These are phyloP conservation scores for Griposia aprilina DNA, from an alignment of 2,888 invertebrate species.

Conservation along the genomic window DNA sequence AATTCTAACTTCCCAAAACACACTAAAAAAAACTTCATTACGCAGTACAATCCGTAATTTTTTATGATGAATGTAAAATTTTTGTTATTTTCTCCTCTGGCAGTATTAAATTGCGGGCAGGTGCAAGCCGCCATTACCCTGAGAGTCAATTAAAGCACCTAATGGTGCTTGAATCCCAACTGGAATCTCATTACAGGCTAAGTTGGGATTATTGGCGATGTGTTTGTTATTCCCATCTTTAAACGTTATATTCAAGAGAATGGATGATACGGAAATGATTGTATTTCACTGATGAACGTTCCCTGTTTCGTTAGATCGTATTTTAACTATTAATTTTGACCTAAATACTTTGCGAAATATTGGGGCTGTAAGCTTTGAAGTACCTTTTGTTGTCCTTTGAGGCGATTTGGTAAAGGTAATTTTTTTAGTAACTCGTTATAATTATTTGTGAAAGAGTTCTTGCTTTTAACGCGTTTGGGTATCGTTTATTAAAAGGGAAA, in stretches of 20 bases:
- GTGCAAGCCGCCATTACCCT: conserved; percentile 67
- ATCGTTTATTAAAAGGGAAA: neutral
- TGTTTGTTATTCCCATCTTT: conserved; percentile 60
- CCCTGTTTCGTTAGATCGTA: conserved; percentile 7
- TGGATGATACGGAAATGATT: conserved; percentile 5
- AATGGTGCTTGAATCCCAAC: conserved; percentile 63
- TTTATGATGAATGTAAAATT: conserved; percentile 54
- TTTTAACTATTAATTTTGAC: conserved; percentile 24
- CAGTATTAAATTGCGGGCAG: conserved; percentile 66
- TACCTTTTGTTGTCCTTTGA: conserved; percentile 18
- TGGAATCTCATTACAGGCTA: conserved; percentile 66
- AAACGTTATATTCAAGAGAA: conserved; percentile 36
- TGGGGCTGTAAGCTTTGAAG: conserved; percentile 17
- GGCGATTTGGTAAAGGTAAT: neutral
- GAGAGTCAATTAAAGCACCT: conserved; percentile 70
- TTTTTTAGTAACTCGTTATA: conserved; percentile 1
- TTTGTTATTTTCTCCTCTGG: conserved; percentile 49
- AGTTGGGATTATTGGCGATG: conserved; percentile 62
- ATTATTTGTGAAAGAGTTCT: conserved; percentile 22
- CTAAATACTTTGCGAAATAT: conserved; percentile 22
- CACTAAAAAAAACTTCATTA: conserved; percentile 22
- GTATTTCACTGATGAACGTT: conserved; percentile 12
- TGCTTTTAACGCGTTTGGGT: neutral
- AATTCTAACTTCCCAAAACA: neutral
- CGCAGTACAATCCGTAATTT: conserved; percentile 42